Evolutionary conservation across 2,113 vertebrate species (phyloP).

Genomic region (Canis aureus): DNA sequence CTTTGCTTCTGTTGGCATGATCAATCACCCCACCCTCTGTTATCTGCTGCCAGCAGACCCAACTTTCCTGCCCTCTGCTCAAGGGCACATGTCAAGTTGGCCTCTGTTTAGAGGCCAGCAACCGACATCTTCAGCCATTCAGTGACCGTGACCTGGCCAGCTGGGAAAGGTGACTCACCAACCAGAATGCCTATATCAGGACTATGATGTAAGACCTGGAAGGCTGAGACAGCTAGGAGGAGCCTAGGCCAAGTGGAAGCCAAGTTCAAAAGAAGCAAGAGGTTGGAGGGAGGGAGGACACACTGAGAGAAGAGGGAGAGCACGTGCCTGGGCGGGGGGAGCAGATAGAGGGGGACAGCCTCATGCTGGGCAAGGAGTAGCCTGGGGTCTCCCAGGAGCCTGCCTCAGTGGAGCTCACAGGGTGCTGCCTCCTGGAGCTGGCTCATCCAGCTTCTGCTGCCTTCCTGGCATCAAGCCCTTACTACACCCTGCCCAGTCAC

Average conservation of each 20-base stretch:
- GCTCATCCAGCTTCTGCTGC: not conserved
- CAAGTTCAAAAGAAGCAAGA: not conserved
- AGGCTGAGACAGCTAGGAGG: not conserved
- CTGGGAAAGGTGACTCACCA: not conserved
- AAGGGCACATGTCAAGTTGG: not conserved
- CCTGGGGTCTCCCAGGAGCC: not conserved
- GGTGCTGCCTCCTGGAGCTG: not conserved
- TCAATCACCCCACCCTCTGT: not conserved
- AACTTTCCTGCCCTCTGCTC: not conserved
- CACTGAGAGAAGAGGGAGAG: not conserved
- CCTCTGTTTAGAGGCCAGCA: not conserved
- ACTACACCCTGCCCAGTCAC: not conserved
- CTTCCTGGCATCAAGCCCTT: not conserved
- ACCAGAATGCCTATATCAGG: not conserved
- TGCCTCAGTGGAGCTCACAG: rapidly evolving
- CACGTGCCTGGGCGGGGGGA: rapidly evolving
- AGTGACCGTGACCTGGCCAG: not conserved
- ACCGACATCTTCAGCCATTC: not conserved
- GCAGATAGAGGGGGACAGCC: not conserved
- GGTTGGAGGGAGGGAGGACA: not conserved
- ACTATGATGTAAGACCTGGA: not conserved
- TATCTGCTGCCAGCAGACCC: not conserved
- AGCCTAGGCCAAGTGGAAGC: not conserved
- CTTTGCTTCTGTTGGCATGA: not conserved
- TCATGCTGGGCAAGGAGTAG: rapidly evolving